Conservation (phyloP, 2,797 vertebrate genomes). For the Lepus townsendii region DNA sequence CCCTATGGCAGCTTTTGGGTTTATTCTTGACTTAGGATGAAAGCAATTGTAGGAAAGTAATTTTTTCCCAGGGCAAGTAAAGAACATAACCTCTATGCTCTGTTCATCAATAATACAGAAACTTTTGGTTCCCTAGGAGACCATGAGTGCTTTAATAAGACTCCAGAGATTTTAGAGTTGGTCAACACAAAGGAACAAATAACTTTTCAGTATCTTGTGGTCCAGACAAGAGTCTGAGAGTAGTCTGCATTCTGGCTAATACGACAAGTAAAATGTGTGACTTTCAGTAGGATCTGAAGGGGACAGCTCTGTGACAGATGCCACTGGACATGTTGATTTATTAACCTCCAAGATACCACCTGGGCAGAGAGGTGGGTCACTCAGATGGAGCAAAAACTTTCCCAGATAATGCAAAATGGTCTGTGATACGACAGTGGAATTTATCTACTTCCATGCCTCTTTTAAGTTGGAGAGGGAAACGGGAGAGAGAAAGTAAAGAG, state of each 20-base stretch:
- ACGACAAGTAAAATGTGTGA: neutral
- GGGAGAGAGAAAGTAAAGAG: neutral
- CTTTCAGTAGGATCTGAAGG: neutral
- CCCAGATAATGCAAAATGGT: neutral
- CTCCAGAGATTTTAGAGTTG: constrained; percentile 22
- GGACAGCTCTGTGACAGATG: rapidly evolving
- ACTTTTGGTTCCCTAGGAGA: constrained; percentile 37
- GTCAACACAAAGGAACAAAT: neutral
- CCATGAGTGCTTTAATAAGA: neutral
- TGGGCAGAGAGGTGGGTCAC: neutral
- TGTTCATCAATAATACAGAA: neutral
- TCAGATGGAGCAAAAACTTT: neutral
- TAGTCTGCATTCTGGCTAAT: neutral
- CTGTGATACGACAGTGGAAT: neutral
- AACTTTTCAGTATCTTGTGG: neutral
- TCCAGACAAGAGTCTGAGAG: neutral
- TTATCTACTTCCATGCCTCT: neutral
- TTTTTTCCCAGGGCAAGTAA: neutral
- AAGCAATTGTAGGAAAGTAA: neutral
- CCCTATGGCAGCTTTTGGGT: neutral
- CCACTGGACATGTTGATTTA: neutral
- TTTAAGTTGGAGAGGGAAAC: neutral
- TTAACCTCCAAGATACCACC: neutral
- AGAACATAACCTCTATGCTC: neutral
- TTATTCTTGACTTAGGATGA: constrained; percentile 20